Evolutionary conservation across 2,113 vertebrate genomes (phyloP).

Genomic region (Epinephelus fuscoguttatus): DNA sequence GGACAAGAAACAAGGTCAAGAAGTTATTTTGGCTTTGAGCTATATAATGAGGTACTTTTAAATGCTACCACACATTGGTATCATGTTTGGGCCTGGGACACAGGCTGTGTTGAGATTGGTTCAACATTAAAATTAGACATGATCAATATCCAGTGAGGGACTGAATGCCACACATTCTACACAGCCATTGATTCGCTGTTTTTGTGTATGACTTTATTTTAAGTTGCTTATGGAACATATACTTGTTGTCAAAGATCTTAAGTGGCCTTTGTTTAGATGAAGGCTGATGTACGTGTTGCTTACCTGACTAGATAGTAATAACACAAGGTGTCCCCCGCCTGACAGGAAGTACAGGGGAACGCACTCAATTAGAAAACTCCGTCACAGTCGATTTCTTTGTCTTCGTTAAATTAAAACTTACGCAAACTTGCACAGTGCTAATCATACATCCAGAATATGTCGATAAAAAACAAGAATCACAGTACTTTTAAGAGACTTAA

Average conservation of each 20-base stretch:
- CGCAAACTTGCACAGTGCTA: slow-evolving; percentile 34
- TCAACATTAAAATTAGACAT: not conserved
- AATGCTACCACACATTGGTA: not conserved
- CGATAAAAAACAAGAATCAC: not conserved
- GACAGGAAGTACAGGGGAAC: slow-evolving; percentile 9
- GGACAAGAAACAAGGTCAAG: slow-evolving; percentile 11
- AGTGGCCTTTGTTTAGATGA: slow-evolving; percentile 52
- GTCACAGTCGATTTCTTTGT: slow-evolving; percentile 18
- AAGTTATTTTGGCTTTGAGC: slow-evolving; percentile 12
- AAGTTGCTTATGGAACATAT: slow-evolving; percentile 3
- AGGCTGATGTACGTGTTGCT: slow-evolving; percentile 2
- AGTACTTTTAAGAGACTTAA: slow-evolving; percentile 9
- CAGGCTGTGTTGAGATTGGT: not conserved
- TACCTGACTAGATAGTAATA: slow-evolving; percentile 14
- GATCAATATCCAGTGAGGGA: not conserved
- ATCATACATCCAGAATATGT: not conserved
- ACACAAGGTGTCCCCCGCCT: not conserved
- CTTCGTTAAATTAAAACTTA: slow-evolving; percentile 19
- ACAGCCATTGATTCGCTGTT: not conserved
- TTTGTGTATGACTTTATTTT: slow-evolving; percentile 16
- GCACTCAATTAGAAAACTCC: slow-evolving; percentile 7
- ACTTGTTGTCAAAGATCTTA: slow-evolving; percentile 20
- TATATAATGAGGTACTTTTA: slow-evolving; percentile 1
- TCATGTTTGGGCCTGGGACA: slow-evolving; percentile 7
- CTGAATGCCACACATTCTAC: not conserved